These are phyloP conservation scores for Caerostris extrusa DNA, from an alignment of 1,140 invertebrate genomes.

Conservation along the genomic window DNA sequence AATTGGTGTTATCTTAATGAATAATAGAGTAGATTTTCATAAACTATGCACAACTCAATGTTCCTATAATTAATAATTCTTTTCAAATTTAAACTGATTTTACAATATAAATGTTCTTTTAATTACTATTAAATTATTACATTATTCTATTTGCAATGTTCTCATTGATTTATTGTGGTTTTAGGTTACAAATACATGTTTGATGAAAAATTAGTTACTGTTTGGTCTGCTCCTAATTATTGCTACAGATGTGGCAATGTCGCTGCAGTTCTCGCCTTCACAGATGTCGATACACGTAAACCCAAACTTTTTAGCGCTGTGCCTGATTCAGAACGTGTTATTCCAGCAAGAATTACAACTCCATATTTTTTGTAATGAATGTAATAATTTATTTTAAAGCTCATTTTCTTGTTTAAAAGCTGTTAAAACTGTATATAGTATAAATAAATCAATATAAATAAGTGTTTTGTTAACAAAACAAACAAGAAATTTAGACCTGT, in stretches of 20 bases:
- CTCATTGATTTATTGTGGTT: constrained; percentile 79
- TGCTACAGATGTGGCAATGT: constrained; percentile 97
- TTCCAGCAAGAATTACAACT: constrained; percentile 94
- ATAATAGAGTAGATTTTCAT: no score
- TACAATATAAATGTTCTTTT: no score
- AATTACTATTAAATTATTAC: no score
- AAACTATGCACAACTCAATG: no score
- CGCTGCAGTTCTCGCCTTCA: constrained; percentile 94
- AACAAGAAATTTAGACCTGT: background rate
- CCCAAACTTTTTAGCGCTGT: constrained; percentile 96
- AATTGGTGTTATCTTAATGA: no score
- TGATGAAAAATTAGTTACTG: constrained; percentile 95
- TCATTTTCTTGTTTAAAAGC: constrained; percentile 45
- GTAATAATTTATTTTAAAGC: constrained; percentile 68
- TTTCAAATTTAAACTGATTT: no score
- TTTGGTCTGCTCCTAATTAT: constrained; percentile 98
- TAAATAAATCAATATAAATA: constrained; percentile 55
- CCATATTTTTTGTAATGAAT: constrained; percentile 94
- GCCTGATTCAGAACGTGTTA: constrained; percentile 94
- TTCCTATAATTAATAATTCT: no score
- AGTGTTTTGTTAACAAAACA: constrained; percentile 27
- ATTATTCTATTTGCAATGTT: no score
- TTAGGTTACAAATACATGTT: constrained; percentile 97
- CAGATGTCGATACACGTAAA: constrained; percentile 88
- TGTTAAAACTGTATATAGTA: constrained; percentile 30